Percentiles rank a stretch among this genome's conserved stretches.
These are phyloP conservation scores for Eupithecia subumbrata DNA, from an alignment of 2,888 invertebrate genomes.

Conservation along the genomic window DNA sequence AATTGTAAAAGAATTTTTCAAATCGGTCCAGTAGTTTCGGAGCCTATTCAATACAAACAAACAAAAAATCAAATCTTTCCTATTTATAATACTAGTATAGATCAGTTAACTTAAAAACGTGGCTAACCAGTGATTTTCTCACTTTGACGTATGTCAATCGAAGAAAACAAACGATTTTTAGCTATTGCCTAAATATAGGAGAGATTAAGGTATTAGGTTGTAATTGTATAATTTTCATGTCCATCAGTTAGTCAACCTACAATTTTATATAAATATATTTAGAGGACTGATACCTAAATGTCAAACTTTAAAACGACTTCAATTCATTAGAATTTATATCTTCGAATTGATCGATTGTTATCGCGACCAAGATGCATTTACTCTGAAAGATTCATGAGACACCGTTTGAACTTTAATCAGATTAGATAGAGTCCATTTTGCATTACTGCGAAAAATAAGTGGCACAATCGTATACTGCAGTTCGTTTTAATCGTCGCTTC, in stretches of 20 bases:
- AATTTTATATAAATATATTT: not conserved
- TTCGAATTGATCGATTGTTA: slow-evolving; percentile 12
- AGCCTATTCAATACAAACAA: too few relatives aligned
- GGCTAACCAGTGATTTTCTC: too few relatives aligned
- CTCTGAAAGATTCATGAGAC: not conserved
- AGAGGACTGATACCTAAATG: slow-evolving; percentile 5
- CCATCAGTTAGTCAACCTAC: not conserved
- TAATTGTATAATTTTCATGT: not conserved
- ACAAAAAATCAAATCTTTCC: too few relatives aligned
- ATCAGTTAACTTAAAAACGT: too few relatives aligned
- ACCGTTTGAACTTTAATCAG: not conserved
- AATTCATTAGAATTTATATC: slow-evolving; percentile 1
- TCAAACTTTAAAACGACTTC: not conserved
- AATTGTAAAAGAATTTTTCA: too few relatives aligned
- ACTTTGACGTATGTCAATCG: too few relatives aligned
- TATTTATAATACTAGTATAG: too few relatives aligned
- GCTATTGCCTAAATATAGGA: too few relatives aligned
- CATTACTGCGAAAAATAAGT: slow-evolving; percentile 9
- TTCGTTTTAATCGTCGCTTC: slow-evolving; percentile 76
- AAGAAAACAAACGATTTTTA: too few relatives aligned
- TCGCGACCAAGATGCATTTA: slow-evolving; percentile 1
- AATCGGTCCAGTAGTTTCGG: too few relatives aligned
- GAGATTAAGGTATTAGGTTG: too few relatives aligned
- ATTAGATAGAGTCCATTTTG: slow-evolving; percentile 36
- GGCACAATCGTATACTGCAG: slow-evolving; percentile 45